phyloP scores from a whole-genome alignment of 2,888 invertebrate species.

The Sinotaia quadrata region DNA sequence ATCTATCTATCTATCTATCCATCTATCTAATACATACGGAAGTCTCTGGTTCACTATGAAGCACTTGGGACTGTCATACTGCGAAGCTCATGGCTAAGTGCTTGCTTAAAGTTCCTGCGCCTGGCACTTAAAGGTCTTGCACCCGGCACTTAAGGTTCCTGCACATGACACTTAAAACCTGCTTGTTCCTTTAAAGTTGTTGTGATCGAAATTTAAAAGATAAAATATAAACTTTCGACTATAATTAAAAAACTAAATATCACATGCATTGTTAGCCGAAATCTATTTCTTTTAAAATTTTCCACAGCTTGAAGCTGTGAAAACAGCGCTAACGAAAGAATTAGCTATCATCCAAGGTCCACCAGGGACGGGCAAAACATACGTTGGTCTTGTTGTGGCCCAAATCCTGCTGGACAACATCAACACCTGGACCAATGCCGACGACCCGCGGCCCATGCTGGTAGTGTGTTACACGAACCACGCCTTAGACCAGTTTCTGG shows the following conservation, averaged over 20 bases:
- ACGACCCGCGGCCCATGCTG: conserved; percentile 55
- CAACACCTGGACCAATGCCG: conserved; percentile 63
- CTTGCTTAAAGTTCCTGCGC: too few relatives aligned
- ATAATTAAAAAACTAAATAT: too few relatives aligned
- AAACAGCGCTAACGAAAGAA: conserved; percentile 64
- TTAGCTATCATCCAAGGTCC: conserved; percentile 76
- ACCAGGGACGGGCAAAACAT: conserved; percentile 91
- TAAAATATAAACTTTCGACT: background rate
- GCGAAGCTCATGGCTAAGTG: too few relatives aligned
- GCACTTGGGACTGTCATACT: too few relatives aligned
- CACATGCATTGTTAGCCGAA: too few relatives aligned
- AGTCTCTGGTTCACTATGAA: too few relatives aligned
- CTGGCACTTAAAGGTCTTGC: too few relatives aligned
- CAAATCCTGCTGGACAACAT: conserved; percentile 77
- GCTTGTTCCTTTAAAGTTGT: too few relatives aligned
- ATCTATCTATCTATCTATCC: background rate
- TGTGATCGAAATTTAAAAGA: background rate
- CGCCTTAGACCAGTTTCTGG: conserved; percentile 55
- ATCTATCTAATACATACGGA: too few relatives aligned
- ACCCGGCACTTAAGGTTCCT: too few relatives aligned
- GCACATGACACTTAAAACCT: too few relatives aligned
- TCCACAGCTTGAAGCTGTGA: conserved; percentile 63
- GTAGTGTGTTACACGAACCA: conserved; percentile 71
- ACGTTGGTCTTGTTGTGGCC: conserved; percentile 83
- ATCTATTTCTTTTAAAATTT: too few relatives aligned